Evolutionary conservation across 2,797 vertebrate genomes (phyloP), one percentile per base, ranked within the genome.

Genomic region (Thunnus albacares): DNA sequence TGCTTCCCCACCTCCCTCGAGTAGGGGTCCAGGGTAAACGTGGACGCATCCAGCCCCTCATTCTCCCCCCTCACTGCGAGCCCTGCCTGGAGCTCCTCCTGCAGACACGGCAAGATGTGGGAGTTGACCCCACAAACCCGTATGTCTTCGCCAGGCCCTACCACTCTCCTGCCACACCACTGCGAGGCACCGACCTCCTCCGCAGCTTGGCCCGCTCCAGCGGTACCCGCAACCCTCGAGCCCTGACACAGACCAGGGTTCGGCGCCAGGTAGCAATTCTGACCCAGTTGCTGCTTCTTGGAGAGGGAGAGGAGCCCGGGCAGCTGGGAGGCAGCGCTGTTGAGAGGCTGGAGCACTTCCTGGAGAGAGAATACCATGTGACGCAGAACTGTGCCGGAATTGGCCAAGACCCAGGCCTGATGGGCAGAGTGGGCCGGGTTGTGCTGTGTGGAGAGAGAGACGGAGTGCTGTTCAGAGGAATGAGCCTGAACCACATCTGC

Each of bases 401-500:
- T 38, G 94, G 95, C 71, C 96, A 96, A 83, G 96, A 96, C 87
- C 95, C 95, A 0, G 94, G 95, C 57, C 90, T 96, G 79, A 96
- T 96, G 96, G 96, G 94, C 12, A 85, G 95, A 56, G 95, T 96
- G 60, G 96, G 95, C 55, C 84, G 96, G 9, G 96, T 96, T 0
- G 95, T 96, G 43, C 94, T 96, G 6, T 96, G 96, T 24, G 96
- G 96, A 38, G 96, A 96, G 85, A 91, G 95, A 75, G 96, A 96
- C 5, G 96, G 96, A 13, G 96, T 96, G 13, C 89, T 96, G 72
- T 96, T 96, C 87, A 92, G 95, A 80, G 96, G 96, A 64, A 96
- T 96, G 96, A 96, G 95, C 87, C 91, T 96, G 38, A 95, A 96
- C 87, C 96, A 96, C 87, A 96, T 96, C 92, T 96, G 96, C 83